A percentile compares a stretch with the other conserved stretches of the same genome.
phyloP scores from a whole-genome alignment of 2,888 invertebrate species.

The Pegoplata infirma region DNA sequence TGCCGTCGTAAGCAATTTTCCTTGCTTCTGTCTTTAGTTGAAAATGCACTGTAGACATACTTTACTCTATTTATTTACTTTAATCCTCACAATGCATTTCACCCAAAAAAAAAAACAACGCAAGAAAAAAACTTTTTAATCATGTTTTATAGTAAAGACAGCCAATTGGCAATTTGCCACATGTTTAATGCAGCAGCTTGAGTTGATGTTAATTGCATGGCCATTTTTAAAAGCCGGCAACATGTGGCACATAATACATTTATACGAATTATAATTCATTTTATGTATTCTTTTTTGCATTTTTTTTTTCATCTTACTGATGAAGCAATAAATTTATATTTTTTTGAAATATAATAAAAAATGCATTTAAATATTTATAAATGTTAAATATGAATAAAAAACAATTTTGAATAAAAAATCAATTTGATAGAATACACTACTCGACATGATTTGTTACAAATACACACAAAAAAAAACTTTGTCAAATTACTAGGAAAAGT shows the following conservation, averaged over 20 bases:
- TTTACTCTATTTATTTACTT: constrained; percentile 25
- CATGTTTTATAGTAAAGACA: constrained; percentile 45
- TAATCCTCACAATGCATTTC: constrained; percentile 21
- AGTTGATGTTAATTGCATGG: constrained; percentile 61
- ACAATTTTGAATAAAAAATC: no score
- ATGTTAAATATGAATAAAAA: not conserved
- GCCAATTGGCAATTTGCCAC: constrained; percentile 62
- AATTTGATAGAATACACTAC: no score
- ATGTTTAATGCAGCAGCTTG: constrained; percentile 57
- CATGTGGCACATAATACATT: constrained; percentile 59
- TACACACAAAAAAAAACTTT: no score
- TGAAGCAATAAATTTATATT: not conserved
- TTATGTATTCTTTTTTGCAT: no score
- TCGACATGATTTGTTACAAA: no score
- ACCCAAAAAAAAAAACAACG: not conserved
- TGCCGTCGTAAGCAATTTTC: no score
- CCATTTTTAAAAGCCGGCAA: constrained; percentile 57
- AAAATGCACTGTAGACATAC: not conserved
- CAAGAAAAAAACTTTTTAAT: constrained; percentile 32
- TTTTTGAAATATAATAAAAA: not conserved
- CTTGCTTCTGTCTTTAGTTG: no score
- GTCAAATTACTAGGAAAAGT: no score
- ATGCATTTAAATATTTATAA: not conserved
- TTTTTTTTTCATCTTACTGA: no score
- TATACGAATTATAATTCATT: constrained; percentile 42